phyloP scores from a whole-genome alignment of 2,888 invertebrate species.

The Caenorhabditis sulstoni region DNA sequence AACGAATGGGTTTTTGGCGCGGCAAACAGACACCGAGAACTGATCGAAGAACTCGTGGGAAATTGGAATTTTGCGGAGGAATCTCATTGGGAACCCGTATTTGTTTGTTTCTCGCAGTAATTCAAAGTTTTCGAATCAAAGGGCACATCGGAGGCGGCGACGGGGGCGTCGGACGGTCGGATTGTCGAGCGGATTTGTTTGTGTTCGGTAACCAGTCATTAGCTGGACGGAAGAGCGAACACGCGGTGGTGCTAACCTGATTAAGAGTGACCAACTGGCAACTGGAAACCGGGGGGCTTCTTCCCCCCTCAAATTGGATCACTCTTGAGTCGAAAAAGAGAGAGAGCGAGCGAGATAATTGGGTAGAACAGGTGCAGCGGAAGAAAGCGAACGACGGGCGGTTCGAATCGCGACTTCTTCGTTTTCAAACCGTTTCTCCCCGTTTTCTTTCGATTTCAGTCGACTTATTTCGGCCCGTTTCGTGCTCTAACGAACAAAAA shows the following conservation, averaged over 20 bases:
- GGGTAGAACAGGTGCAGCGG: no score
- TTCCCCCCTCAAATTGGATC: slow-evolving; percentile 24
- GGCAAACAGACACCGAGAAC: not conserved
- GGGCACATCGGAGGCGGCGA: no score
- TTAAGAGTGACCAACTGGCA: not conserved
- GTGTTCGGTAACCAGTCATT: slow-evolving; percentile 57
- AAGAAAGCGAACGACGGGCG: no score
- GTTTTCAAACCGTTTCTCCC: no score
- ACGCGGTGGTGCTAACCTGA: slow-evolving; percentile 13
- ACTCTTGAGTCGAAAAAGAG: not conserved
- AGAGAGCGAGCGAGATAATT: no score
- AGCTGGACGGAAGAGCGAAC: slow-evolving; percentile 27
- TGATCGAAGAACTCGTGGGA: slow-evolving; percentile 24
- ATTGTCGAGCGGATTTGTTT: slow-evolving; percentile 42
- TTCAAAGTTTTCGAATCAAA: not conserved
- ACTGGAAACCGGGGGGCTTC: slow-evolving; percentile 1
- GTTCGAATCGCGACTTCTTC: no score
- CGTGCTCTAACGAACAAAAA: no score
- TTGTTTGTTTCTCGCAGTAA: no score
- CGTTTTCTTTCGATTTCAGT: no score
- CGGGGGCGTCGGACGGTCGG: slow-evolving; percentile 41
- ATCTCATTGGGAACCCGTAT: not conserved
- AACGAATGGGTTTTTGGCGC: slow-evolving; percentile 1
- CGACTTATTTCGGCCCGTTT: no score
- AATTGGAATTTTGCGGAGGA: not conserved